Evolutionary conservation across 2,797 vertebrate genomes (phyloP).

Genomic region (Falco peregrinus): DNA sequence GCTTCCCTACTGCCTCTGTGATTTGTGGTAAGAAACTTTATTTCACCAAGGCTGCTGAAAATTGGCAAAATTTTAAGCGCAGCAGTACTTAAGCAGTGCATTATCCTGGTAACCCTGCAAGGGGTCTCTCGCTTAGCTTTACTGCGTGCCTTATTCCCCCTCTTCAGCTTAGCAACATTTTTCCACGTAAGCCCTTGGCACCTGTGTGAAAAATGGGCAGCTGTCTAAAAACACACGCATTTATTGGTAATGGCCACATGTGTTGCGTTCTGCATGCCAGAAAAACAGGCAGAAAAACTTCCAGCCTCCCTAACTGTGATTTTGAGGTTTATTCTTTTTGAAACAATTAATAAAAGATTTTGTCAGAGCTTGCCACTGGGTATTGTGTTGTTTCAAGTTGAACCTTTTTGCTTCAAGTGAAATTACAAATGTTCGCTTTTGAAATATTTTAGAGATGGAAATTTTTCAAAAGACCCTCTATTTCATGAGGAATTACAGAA

Average conservation of each 20-base stretch:
- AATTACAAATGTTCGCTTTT: background rate
- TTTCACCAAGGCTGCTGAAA: background rate
- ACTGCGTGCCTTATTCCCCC: background rate
- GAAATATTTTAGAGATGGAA: background rate
- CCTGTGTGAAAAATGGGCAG: background rate
- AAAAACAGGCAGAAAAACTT: background rate
- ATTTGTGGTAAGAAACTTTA: background rate
- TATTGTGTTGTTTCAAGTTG: background rate
- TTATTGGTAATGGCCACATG: background rate
- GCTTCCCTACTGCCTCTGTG: background rate
- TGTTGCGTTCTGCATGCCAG: background rate
- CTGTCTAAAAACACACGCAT: background rate
- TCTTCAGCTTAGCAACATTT: background rate
- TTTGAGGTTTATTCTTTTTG: background rate
- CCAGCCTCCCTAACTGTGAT: background rate
- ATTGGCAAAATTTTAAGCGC: background rate
- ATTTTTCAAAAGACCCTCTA: background rate
- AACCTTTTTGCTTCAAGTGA: background rate
- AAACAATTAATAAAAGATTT: background rate
- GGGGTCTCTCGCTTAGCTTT: background rate
- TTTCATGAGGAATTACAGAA: background rate
- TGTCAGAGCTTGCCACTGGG: background rate
- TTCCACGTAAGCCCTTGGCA: background rate
- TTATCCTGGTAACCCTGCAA: background rate
- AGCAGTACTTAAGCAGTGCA: background rate